phyloP scores from a whole-genome alignment of 2,113 vertebrate species.

The Crotophaga sulcirostris region DNA sequence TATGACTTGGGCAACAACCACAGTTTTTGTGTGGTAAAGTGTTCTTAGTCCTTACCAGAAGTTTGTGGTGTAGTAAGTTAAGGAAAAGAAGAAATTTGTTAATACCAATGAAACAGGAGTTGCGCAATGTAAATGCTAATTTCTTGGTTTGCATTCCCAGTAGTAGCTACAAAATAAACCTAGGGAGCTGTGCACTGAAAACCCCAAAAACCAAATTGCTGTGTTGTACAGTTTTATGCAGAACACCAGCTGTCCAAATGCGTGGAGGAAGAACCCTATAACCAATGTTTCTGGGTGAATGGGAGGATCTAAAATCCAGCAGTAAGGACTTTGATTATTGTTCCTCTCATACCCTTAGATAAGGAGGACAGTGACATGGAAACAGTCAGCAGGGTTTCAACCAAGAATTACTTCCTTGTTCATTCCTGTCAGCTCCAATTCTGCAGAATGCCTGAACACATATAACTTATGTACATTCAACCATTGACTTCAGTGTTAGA shows the following conservation, averaged over 20 bases:
- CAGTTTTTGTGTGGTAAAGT: not conserved
- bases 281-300: not conserved
- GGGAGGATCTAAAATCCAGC: not conserved
- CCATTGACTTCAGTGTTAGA: not conserved
- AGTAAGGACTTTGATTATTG: not conserved
- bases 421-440: constrained; percentile 1
- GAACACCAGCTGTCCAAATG: not conserved
- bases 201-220: not conserved
- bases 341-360: not conserved
- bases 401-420: not conserved
- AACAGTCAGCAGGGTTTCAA: not conserved
- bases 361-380: not conserved
- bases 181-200: not conserved
- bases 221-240: not conserved
- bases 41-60: not conserved
- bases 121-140: not conserved
- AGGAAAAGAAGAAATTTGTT: not conserved
- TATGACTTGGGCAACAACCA: not conserved
- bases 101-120: not conserved
- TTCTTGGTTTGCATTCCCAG: not conserved
- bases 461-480: not conserved
- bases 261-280: not conserved
- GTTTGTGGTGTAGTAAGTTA: not conserved
- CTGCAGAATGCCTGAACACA: not conserved
- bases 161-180: not conserved